Percentiles rank a stretch among this genome's conserved stretches.
Conservation (phyloP, 2,888 invertebrate species). For the Heliothis peltigera region DNA sequence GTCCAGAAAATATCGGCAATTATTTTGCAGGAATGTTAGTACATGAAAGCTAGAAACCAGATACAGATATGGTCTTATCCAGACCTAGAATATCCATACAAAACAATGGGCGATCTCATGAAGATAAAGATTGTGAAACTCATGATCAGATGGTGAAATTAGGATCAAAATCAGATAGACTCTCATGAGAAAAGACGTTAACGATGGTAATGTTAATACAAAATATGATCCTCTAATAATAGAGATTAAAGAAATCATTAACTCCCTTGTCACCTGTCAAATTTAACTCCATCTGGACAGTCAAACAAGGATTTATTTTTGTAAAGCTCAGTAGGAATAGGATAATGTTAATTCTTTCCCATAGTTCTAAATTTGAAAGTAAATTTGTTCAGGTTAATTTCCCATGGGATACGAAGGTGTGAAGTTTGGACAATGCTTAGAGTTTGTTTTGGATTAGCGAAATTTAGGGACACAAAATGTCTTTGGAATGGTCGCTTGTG, state of each 20-base stretch:
- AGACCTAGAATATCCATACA: slow-evolving; percentile 23
- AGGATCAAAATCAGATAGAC: not conserved
- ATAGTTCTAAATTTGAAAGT: slow-evolving; percentile 58
- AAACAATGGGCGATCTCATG: slow-evolving; percentile 26
- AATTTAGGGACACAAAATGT: slow-evolving; percentile 24
- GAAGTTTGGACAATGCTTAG: slow-evolving; percentile 43
- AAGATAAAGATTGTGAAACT: slow-evolving; percentile 16
- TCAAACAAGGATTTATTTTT: slow-evolving; percentile 59
- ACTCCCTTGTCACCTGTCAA: slow-evolving; percentile 56
- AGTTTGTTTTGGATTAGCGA: slow-evolving; percentile 58
- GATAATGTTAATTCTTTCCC: slow-evolving; percentile 66
- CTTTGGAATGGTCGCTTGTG: slow-evolving; percentile 6
- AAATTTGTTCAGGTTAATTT: slow-evolving; percentile 69
- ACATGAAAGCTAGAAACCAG: slow-evolving; percentile 6
- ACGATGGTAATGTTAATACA: slow-evolving; percentile 11
- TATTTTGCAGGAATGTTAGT: slow-evolving; percentile 23
- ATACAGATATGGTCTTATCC: slow-evolving; percentile 23
- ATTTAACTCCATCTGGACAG: slow-evolving; percentile 52
- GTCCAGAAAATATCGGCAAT: not conserved
- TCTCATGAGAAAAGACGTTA: not conserved
- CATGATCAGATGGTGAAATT: slow-evolving; percentile 3
- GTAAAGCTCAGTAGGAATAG: slow-evolving; percentile 75
- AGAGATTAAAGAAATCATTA: slow-evolving; percentile 52
- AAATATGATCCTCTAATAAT: slow-evolving; percentile 23
- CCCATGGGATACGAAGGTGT: slow-evolving; percentile 74